Evolutionary conservation across 2,888 invertebrate species (phyloP).

Genomic region (Busseola fusca): DNA sequence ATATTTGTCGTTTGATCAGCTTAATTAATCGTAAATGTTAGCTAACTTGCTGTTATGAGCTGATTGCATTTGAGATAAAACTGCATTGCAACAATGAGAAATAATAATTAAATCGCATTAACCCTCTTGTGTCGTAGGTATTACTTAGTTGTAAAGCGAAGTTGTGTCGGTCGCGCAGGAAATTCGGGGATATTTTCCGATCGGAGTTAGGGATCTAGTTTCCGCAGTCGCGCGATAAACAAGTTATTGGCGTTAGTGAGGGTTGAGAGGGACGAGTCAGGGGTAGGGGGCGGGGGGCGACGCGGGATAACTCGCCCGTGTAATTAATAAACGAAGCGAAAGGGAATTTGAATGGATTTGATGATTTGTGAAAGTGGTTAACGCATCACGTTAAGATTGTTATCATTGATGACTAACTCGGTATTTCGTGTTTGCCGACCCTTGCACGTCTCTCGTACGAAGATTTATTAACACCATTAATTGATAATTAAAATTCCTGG

Average conservation of each 20-base stretch:
- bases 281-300: slow-evolving; percentile 36
- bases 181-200: slow-evolving; percentile 82
- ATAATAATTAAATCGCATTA: slow-evolving; percentile 50
- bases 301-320: slow-evolving; percentile 72
- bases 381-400: slow-evolving; percentile 56
- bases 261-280: slow-evolving; percentile 60
- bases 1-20: slow-evolving; percentile 47
- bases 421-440: slow-evolving; percentile 28
- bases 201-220: slow-evolving; percentile 83
- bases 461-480: slow-evolving; percentile 49
- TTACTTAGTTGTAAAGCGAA: slow-evolving; percentile 58
- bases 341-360: slow-evolving; percentile 76
- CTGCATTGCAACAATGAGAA: slow-evolving; percentile 32
- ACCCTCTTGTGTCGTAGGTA: slow-evolving; percentile 35
- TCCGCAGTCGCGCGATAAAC: slow-evolving; percentile 83
- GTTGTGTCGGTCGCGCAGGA: slow-evolving; percentile 69
- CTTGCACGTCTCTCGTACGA: slow-evolving; percentile 9
- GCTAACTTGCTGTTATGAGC: slow-evolving; percentile 19
- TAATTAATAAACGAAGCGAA: slow-evolving; percentile 84
- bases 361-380: slow-evolving; percentile 77
- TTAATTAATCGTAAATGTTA: slow-evolving; percentile 36
- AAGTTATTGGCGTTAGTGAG: slow-evolving; percentile 82
- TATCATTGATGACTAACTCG: slow-evolving; percentile 51
- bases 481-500: slow-evolving; percentile 51
- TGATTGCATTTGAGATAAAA: slow-evolving; percentile 8